Base-by-base conservation (phyloP, 2,113 vertebrate genomes). In the Tupaia chinensis region DNA sequence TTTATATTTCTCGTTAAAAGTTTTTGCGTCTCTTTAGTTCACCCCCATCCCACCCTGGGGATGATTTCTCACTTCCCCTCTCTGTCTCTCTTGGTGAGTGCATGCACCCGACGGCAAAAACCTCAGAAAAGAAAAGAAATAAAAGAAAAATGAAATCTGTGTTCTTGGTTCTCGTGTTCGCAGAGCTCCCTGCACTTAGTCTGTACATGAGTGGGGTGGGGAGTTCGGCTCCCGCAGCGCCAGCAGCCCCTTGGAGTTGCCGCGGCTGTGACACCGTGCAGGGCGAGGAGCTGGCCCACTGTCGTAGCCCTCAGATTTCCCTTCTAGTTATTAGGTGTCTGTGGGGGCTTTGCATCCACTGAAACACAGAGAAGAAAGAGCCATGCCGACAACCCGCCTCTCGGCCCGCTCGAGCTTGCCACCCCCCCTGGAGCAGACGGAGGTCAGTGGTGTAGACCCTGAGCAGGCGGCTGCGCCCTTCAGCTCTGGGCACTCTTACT, bases 1-100 rank as follows among this genome's bases (percentile, higher is more conserved):
- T 86, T 77, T 58, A 1, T 73, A 15, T 95, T 87, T 92, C 68
- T 77, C 23, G 89, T 69, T 68, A 60, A 60, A 94, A 94, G 23
- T 79, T 20, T 81, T 88, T 34, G 29, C 14, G 89, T 93, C 19
- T 19, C 78, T 86, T 93, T 44, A 44, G 44, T 44, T 44, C 44
- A 44, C 44, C 44, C 44, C 44, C 44, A 44, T 5, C 44, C 44
- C 44, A 44, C 44, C 44, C 44, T 44, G 44, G 44, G 44, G 44
- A 44, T 44, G 44, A 44, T 44, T 44, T 44, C 44, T 44, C 44
- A 44, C 44, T 44, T 44, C 5, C 44, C 44, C 44, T 44, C 44
- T 44, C 44, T 44, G 44, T 44, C 44, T 44, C 44, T 44, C 44
- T 44, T 5, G 44, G 44, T 44, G 44, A 44, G 44, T 44, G 44